Evolutionary conservation across 1,140 invertebrate genomes (phyloP), one percentile per base, ranked within the genome.

Genomic region (Drosophila triauraria): DNA sequence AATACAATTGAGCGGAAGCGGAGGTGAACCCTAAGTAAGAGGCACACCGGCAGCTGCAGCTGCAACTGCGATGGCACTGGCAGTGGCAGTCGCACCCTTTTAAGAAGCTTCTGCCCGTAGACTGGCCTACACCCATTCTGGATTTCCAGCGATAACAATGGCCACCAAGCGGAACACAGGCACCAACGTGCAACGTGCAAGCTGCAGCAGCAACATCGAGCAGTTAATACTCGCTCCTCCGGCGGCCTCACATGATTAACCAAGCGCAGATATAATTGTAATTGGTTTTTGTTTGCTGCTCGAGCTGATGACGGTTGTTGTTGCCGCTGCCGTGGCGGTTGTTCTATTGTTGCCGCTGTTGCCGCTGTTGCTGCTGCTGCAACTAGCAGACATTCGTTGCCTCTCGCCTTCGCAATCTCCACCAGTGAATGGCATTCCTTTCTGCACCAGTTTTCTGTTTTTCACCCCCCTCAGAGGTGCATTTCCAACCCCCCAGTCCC

Each of bases 231-330:
- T 50, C 44, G 56, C 58, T 47, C 12, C 60, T 57, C 32, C 38
- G 48, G 35, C 30, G 47, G 78, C 50, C 59, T 61, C 82, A 86
- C 80, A 75, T 91, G 87, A 86, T 80, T 86, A 86, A 68, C 80
- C 87, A 91, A 91, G 87, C 86, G 82, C 74, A 76, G 82, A 86
- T 86, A 78, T 78, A 91, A 86, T 91, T 91, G 68, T 78, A 78
- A 84, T 78, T 78, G 75, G 65, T 76, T 84, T 82, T 82, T 62
- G 61, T 78, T 78, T 79, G 77, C 43, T 78, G 75, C 75, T 60
- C 64, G 25, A 48, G 61, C 74, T 75, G 69, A 56, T 65, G 70
- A 61, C 47, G 56, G 69, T 15, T 50, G 75, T 35, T 46, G 60
- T 32, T 60, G 46, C n/a, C 47, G 50, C 20, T 56, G 43, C 61